Conservation (phyloP, 1,140 invertebrate species). For the Aleiodes sp. region DNA sequence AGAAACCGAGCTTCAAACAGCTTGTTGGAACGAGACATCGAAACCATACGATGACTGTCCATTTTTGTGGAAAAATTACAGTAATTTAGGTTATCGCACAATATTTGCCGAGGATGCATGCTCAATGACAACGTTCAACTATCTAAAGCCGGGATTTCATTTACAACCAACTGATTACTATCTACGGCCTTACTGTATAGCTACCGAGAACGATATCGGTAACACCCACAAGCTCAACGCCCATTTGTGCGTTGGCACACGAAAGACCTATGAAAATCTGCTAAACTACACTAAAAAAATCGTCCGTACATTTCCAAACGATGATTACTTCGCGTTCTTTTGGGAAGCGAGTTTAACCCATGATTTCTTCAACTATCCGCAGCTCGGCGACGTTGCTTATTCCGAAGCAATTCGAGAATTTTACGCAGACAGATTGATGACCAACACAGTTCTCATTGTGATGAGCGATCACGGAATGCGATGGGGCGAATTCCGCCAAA, state of each 20-base stretch:
- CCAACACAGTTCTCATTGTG: conserved; percentile 70
- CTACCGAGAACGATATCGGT: conserved; percentile 63
- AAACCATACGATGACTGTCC: conserved; percentile 70
- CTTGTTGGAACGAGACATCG: conserved; percentile 67
- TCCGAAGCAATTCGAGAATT: conserved; percentile 50
- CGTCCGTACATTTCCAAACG: conserved; percentile 62
- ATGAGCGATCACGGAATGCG: conserved; percentile 79
- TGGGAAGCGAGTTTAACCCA: conserved; percentile 68
- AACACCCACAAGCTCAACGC: conserved; percentile 64
- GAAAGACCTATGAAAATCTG: conserved; percentile 60
- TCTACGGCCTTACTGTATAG: conserved; percentile 63
- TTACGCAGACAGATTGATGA: conserved; percentile 47
- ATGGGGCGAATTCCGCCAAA: conserved; percentile 73
- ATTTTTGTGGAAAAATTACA: conserved; percentile 70
- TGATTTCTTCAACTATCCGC: conserved; percentile 64
- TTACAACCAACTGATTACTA: conserved; percentile 71
- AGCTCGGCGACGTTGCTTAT: conserved; percentile 60
- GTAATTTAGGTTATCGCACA: conserved; percentile 66
- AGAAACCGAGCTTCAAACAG: conserved; percentile 69
- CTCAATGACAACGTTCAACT: conserved; percentile 70
- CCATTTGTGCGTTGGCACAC: conserved; percentile 66
- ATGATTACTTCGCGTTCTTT: conserved; percentile 64
- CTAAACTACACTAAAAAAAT: conserved; percentile 65
- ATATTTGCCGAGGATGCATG: conserved; percentile 69
- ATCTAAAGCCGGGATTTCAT: conserved; percentile 67